Percentiles rank a stretch among this genome's conserved stretches.
Conservation (phyloP, 64 coral and sea anemone species). For the Catalaphyllia jardinei region DNA sequence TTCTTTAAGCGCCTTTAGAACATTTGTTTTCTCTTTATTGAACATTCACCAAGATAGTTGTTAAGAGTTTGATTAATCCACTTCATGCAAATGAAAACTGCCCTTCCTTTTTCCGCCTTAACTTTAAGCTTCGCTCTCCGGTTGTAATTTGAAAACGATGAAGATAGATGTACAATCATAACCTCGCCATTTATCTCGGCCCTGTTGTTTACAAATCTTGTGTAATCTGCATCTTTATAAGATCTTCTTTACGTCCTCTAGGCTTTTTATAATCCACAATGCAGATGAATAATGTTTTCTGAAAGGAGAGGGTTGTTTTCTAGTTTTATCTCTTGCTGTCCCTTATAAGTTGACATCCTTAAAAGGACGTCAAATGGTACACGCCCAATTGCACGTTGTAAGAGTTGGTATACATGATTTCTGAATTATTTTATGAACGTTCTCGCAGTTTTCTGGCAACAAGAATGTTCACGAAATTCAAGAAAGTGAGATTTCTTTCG, state of each 20-base stretch:
- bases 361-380: background rate
- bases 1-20: background rate
- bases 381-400: background rate
- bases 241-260: background rate
- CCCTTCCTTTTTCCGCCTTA: constrained; percentile 11
- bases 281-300: background rate
- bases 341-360: background rate
- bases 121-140: constrained; percentile 3
- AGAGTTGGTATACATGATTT: background rate
- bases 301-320: background rate
- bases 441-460: no score
- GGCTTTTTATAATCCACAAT: background rate
- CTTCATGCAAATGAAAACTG: constrained; percentile 13
- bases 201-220: constrained; percentile 3
- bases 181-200: background rate
- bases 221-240: background rate
- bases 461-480: no score
- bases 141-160: constrained; percentile 13
- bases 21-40: background rate
- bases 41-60: constrained; percentile 7
- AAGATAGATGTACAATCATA: constrained; percentile 2
- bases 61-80: constrained; percentile 43
- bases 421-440: background rate
- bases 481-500: no score
- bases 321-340: background rate